Base-by-base conservation (phyloP, 2,888 invertebrate genomes). In the Eupithecia subfuscata region DNA sequence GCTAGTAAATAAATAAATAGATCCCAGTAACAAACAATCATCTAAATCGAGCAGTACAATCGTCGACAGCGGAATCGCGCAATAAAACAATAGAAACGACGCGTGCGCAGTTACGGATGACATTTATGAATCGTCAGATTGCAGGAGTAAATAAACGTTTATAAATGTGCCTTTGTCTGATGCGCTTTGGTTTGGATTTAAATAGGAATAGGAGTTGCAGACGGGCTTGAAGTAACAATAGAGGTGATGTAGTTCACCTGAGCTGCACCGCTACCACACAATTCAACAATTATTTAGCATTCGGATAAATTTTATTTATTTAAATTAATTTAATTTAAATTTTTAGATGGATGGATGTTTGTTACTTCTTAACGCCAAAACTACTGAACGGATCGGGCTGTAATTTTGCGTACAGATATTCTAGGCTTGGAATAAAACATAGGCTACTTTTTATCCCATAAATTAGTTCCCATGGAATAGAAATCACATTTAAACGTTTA, bases 31-130 rank as follows among this genome's bases (percentile, higher is more conserved):
- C 37, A 37, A 37, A 65, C 37, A 22, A 37, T 18, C 6, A n/a
- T 22, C 43, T 68, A 43, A 68, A 68, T 43, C n/a, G 43, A 40
- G 68, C 68, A 18, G 34, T 0, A 22, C 68, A 16, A 22, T 40
- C 73, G 69, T 16, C 69, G 70, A 75, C 75, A 45, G 6, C 52
- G 68, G n/a, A n/a, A 70, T 45, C 48, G 56, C 25, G 65, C 67
- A 60, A 70, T 70, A 70, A 74, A 69, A 60, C 68, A 68, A 68
- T 63, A 14, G n/a, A 70, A 70, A 65, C 70, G 70, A 45, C 71
- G 71, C 75, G 74, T 71, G 74, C 70, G 75, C 75, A 70, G 40
- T 74, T 43, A 65, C 37, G 52, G 40, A 16, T 69, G 73, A 69
- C 73, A 73, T 63, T 73, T 73, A 69, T 45, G 34, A n/a, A 69